phyloP scores from a whole-genome alignment of 2,797 vertebrate genomes.

The Aldrovandia affinis region DNA sequence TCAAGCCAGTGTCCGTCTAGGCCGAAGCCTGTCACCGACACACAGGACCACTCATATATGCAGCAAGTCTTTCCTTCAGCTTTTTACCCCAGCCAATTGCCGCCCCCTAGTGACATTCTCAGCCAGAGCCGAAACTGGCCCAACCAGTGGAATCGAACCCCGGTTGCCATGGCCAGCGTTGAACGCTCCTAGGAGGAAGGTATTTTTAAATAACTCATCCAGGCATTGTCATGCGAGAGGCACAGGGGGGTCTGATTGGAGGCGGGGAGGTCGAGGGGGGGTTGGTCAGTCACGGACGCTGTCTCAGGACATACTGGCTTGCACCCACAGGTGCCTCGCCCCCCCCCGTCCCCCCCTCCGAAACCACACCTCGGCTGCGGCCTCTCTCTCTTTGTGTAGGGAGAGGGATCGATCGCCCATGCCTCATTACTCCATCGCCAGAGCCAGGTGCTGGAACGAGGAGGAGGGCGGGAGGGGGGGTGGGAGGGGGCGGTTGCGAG shows the following conservation, averaged over 20 bases:
- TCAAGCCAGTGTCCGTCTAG: too few species aligned
- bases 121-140: too few species aligned
- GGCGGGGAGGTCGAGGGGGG: conserved; percentile 25
- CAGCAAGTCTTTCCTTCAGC: too few species aligned
- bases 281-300: too few species aligned
- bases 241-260: conserved; percentile 16
- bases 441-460: not conserved
- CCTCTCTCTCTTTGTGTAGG: not conserved
- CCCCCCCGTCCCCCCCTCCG: too few species aligned
- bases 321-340: not conserved
- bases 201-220: not conserved
- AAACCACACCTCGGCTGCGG: not conserved
- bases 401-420: conserved; percentile 39
- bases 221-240: not conserved
- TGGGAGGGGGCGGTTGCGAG: not conserved
- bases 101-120: too few species aligned
- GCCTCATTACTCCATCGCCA: conserved; percentile 37
- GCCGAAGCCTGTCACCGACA: too few species aligned
- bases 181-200: too few species aligned
- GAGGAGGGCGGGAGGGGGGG: not conserved
- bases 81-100: too few species aligned
- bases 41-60: too few species aligned
- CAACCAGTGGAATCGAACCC: too few species aligned
- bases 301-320: not conserved
- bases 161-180: too few species aligned